phyloP scores from a whole-genome alignment of 2,797 vertebrate genomes.

The Hydrolagus colliei region DNA sequence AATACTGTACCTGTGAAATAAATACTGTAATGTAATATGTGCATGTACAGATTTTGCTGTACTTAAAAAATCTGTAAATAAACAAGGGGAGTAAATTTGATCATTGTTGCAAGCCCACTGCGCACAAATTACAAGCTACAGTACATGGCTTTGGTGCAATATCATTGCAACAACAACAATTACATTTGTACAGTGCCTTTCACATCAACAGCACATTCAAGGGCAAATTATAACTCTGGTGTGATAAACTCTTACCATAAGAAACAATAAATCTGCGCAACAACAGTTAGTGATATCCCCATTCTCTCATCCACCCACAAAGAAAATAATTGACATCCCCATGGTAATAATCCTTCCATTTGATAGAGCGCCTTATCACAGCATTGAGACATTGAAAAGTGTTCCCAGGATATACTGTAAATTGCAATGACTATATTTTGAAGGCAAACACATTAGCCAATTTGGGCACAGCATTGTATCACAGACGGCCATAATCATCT shows the following conservation, averaged over 20 bases:
- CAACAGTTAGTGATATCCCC: neutral
- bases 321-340: neutral
- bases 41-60: neutral
- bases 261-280: neutral
- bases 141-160: neutral
- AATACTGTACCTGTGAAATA: too few relatives aligned
- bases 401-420: too few relatives aligned
- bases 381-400: too few relatives aligned
- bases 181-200: too few relatives aligned
- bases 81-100: neutral
- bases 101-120: neutral
- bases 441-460: too few relatives aligned
- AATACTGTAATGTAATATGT: too few relatives aligned
- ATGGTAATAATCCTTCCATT: too few relatives aligned
- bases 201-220: neutral
- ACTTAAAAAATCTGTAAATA: neutral
- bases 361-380: too few relatives aligned
- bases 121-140: conserved; percentile 10
- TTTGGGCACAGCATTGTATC: too few relatives aligned
- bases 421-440: too few relatives aligned
- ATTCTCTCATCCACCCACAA: neutral
- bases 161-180: too few relatives aligned
- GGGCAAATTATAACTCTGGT: neutral
- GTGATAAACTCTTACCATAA: neutral
- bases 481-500: too few relatives aligned